A percentile compares a stretch with the other conserved stretches of the same genome.
Evolutionary conservation across 2,888 invertebrate species (phyloP).

Genomic region (Tinea semifulvella): DNA sequence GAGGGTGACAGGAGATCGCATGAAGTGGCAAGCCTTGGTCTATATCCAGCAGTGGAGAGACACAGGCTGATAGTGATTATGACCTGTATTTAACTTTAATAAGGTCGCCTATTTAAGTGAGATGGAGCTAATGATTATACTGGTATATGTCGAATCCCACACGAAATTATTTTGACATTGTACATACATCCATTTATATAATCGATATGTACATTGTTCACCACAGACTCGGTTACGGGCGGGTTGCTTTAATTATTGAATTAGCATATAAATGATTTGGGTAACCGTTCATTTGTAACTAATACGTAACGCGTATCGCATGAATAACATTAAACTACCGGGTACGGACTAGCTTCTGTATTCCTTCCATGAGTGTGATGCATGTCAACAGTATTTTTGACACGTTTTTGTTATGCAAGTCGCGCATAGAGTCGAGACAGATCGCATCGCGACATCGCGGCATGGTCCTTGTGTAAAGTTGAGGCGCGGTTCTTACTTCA

Average conservation of each 20-base stretch:
- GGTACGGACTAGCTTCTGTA: background rate
- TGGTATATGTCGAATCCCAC: background rate
- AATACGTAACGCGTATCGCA: slow-evolving; percentile 63
- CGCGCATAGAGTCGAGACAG: too few species aligned
- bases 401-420: slow-evolving; percentile 2
- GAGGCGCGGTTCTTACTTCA: too few species aligned
- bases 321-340: slow-evolving; percentile 43
- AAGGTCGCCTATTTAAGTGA: too few species aligned
- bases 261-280: slow-evolving; percentile 69
- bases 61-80: too few species aligned
- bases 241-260: slow-evolving; percentile 65
- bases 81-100: too few species aligned
- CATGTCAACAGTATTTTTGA: slow-evolving; percentile 6
- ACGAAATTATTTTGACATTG: background rate
- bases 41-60: too few species aligned
- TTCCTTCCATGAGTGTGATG: background rate
- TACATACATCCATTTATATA: background rate
- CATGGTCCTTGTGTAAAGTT: too few species aligned
- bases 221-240: slow-evolving; percentile 40
- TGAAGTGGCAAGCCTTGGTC: too few species aligned
- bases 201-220: slow-evolving; percentile 20
- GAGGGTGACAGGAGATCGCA: too few species aligned
- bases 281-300: slow-evolving; percentile 69
- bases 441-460: too few species aligned
- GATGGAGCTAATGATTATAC: background rate